Evolutionary conservation across 2,888 invertebrate species (phyloP).

Genomic region (Hartigia nigra): DNA sequence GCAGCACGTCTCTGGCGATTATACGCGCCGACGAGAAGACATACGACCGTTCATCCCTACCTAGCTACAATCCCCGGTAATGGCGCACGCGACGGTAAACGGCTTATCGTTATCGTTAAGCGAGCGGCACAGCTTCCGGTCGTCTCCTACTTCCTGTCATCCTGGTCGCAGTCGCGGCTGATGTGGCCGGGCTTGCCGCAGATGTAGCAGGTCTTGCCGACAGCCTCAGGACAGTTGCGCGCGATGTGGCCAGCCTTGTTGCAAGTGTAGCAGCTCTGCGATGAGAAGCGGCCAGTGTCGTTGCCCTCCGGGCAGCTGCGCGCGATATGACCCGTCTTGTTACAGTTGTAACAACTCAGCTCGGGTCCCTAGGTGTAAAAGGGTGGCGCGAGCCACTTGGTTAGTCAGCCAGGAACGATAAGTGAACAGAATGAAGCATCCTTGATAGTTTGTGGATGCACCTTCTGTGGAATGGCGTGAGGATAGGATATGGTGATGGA

Average conservation of each 20-base stretch:
- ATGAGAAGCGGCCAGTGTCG: conserved; percentile 66
- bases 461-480: not conserved
- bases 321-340: conserved; percentile 92
- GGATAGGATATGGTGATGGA: not conserved
- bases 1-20: conserved; percentile 45
- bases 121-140: conserved; percentile 59
- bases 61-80: conserved; percentile 57
- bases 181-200: conserved; percentile 93
- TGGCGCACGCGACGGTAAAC: conserved; percentile 60
- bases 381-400: not conserved
- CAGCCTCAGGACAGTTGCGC: conserved; percentile 71
- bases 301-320: conserved; percentile 83
- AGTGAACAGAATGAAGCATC: too few relatives aligned
- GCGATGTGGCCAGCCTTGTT: conserved; percentile 79
- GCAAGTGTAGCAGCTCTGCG: conserved; percentile 73
- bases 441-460: not conserved
- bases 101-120: conserved; percentile 58
- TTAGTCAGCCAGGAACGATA: not conserved
- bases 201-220: conserved; percentile 86
- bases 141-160: conserved; percentile 73
- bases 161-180: conserved; percentile 89
- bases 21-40: conserved; percentile 50
- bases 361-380: conserved; percentile 53
- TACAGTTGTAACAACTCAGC: conserved; percentile 92
- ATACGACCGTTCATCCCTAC: conserved; percentile 57